Evolutionary conservation across 2,113 vertebrate genomes (phyloP), one percentile per base, ranked within the genome.

Genomic region (Podarcis cretensis): DNA sequence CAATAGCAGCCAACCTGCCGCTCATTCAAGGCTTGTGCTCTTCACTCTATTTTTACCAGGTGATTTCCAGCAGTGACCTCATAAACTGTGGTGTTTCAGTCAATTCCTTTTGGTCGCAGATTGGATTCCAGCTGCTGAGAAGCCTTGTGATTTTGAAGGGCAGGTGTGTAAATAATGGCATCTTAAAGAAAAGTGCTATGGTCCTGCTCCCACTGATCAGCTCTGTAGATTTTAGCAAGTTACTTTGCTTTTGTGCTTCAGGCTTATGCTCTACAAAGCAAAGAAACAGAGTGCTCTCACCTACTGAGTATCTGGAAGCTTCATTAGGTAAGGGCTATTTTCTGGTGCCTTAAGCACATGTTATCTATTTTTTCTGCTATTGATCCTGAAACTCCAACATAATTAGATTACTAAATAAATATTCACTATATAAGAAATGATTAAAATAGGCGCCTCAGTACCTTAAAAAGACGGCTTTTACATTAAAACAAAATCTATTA

Each of bases 371-470:
- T 92, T 69, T 54, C 73, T 83, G 21, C 23, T 90, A 37, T 88
- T 91, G 88, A 81, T 82, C 54, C 84, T 84, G 83, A 75, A 91
- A 86, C 13, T 0, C 0, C 68, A 82, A 66, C 1, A 6, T 83
- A 89, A 84, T 12, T 81, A 92, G 35, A 2, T 66, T 88, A 9
- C 84, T 90, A 77, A 90, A 90, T 18, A 92, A 88, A 91, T 89
- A 79, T 6, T 65, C 27, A 66, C 74, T 59, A 88, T 89, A 27
- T 1, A 4, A 74, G 8, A n/a, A 27, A 69, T 35, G n/a, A 37
- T 48, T 54, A 40, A 0, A 65, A 35, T 87, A 85, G 85, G 8
- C 76, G 35, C 23, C 37, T 21, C 10, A 35, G 54, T 16, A n/a
- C 73, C 81, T 4, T 35, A 6, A n/a, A 73, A 73, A 35, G 1